Conservation (phyloP, 1,140 invertebrate genomes). For the Sesamia nonagrioides region DNA sequence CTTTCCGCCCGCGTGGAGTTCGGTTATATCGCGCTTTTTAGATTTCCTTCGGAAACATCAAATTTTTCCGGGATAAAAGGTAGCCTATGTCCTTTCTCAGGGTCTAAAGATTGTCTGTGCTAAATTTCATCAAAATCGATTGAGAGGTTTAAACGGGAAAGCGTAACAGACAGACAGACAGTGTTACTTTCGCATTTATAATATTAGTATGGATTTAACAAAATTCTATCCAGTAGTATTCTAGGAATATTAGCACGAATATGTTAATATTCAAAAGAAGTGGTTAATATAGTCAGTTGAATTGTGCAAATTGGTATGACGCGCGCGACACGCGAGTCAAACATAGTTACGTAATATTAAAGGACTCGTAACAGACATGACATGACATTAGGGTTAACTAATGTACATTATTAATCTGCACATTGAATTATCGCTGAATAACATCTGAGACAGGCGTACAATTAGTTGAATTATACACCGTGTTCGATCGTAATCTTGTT, state of each 20-base stretch:
- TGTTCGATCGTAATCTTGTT: constrained; percentile 29
- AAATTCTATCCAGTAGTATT: constrained; percentile 16
- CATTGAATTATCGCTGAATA: constrained; percentile 40
- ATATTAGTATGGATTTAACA: too few relatives aligned
- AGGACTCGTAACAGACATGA: constrained; percentile 35
- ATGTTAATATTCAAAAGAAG: constrained; percentile 41
- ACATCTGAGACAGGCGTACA: constrained; percentile 40
- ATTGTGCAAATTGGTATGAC: constrained; percentile 33
- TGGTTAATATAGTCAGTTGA: constrained; percentile 24
- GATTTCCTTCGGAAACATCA: too few relatives aligned
- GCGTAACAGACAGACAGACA: too few relatives aligned
- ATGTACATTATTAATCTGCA: constrained; percentile 43
- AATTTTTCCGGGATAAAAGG: too few relatives aligned
- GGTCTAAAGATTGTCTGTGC: too few relatives aligned
- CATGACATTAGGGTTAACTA: constrained; percentile 37
- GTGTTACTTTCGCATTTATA: too few relatives aligned
- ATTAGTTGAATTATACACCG: constrained; percentile 27
- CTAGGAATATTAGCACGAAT: constrained; percentile 37
- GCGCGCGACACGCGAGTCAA: constrained; percentile 24
- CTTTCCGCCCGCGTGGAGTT: too few relatives aligned
- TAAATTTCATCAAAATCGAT: too few relatives aligned
- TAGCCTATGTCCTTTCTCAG: too few relatives aligned
- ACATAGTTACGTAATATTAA: constrained; percentile 27
- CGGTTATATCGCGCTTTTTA: too few relatives aligned
- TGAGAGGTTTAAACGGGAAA: too few relatives aligned